phyloP scores from a whole-genome alignment of 1,140 invertebrate species.

The Diabrotica virgifera region DNA sequence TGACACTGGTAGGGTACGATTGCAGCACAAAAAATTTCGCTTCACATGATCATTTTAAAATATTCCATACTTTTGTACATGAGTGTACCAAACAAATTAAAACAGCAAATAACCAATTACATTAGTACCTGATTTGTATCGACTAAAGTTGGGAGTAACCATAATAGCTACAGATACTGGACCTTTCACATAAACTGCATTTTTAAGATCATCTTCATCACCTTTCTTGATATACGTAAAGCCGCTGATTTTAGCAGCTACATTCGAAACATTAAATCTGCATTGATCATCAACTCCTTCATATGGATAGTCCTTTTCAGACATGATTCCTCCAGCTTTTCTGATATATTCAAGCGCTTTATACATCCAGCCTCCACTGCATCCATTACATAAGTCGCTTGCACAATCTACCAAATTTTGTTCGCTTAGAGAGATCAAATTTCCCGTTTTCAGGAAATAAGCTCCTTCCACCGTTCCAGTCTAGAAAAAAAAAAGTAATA shows the following conservation, averaged over 20 bases:
- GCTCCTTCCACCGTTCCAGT: slow-evolving; percentile 95
- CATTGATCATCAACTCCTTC: slow-evolving; percentile 70
- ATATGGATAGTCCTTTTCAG: slow-evolving; percentile 85
- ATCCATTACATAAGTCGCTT: slow-evolving; percentile 58
- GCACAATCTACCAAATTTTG: slow-evolving; percentile 95
- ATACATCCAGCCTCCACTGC: slow-evolving; percentile 92
- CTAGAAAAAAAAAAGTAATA: slow-evolving; percentile 54
- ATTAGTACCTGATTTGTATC: slow-evolving; percentile 58
- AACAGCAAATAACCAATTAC: slow-evolving; percentile 52
- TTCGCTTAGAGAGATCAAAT: slow-evolving; percentile 88
- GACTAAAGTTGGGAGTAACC: slow-evolving; percentile 69
- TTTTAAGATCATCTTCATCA: slow-evolving; percentile 65
- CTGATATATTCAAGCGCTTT: slow-evolving; percentile 87
- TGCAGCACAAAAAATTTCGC: too few species aligned
- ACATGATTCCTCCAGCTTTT: slow-evolving; percentile 76
- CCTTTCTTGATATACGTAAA: slow-evolving; percentile 61
- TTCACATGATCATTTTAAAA: too few species aligned
- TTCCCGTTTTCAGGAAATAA: slow-evolving; percentile 79
- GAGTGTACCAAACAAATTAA: neutral
- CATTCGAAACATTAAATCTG: slow-evolving; percentile 56
- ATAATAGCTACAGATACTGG: slow-evolving; percentile 75
- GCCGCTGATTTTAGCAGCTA: slow-evolving; percentile 75
- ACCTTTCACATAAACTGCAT: slow-evolving; percentile 76
- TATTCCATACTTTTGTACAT: too few species aligned
- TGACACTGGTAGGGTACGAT: too few species aligned